Base-by-base conservation (phyloP, 2,888 invertebrate species). In the Chrysolina haemoptera region DNA sequence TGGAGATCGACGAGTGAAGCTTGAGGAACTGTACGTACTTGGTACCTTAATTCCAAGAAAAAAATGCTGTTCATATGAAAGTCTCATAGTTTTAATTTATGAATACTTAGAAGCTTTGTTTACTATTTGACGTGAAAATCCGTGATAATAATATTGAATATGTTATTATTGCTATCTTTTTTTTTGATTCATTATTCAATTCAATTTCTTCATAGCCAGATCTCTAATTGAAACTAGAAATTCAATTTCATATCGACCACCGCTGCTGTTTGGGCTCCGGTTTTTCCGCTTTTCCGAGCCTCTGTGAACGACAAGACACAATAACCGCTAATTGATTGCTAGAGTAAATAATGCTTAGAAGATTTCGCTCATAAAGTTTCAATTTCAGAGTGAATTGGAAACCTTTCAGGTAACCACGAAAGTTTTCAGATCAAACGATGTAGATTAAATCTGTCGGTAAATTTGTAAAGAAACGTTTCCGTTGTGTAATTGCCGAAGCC, bases 401-500 rank as follows among this genome's bases (percentile, higher is more conserved):
- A 84, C 86, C 85, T 85, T 86, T 85, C 85, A 86, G 86, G 86
- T 86, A 83, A 85, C 84, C 83, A 82, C 78, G 81, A 78, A 82
- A 83, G 83, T 84, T 83, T 80, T 81, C 79, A 82, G 84, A 85
- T 85, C 84, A 85, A 86, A 85, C 82, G 83, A 79, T 78, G 78
- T 77, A 84, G 86, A 86, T 86, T 86, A 85, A 85, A 85, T 82
- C 83, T 74, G 76, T 79, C 80, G 80, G 77, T 72, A 81, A 82
- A 81, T 82, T 82, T 82, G 79, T 82, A 85, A 83, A 75, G 75
- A 82, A 84, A 83, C 82, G 81, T 84, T 85, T 85, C 84, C 82
- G 81, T 84, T 84, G 85, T 84, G 82, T 86, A 86, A 86, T 87
- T 86, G 85, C 81, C 77, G 85, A 86, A 86, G 81, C 69, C 85